These are phyloP conservation scores for Chouioia cunea DNA, from an alignment of 2,888 invertebrate species.

Conservation along the genomic window DNA sequence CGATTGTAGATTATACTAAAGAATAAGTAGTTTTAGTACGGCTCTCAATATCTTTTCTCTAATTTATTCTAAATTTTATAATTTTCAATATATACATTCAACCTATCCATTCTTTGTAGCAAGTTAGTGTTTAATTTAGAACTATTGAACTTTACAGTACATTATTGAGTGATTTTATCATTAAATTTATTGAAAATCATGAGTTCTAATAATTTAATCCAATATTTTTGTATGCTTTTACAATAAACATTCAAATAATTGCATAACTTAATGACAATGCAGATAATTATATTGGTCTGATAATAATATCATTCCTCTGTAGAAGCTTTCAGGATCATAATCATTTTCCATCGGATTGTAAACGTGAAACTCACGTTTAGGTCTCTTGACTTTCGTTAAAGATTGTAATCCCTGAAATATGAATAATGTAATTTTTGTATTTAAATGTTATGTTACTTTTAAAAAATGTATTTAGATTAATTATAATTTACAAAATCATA, in stretches of 20 bases:
- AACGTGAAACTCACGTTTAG: slow-evolving; percentile 55
- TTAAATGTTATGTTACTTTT: not conserved
- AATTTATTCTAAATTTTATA: too few species aligned
- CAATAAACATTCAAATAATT: too few species aligned
- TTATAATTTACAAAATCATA: not conserved
- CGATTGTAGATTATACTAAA: too few species aligned
- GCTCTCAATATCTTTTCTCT: not conserved
- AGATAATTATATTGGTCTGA: slow-evolving; percentile 55
- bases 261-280: not conserved
- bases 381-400: slow-evolving; percentile 53
- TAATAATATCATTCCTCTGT: slow-evolving; percentile 63
- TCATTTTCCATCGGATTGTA: slow-evolving; percentile 57
- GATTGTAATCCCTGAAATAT: slow-evolving; percentile 52
- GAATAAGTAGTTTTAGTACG: not conserved
- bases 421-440: too few species aligned
- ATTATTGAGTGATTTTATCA: too few species aligned
- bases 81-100: too few species aligned
- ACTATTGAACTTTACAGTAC: too few species aligned
- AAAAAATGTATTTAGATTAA: not conserved
- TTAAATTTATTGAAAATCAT: too few species aligned
- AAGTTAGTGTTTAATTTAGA: too few species aligned
- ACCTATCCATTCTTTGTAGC: too few species aligned
- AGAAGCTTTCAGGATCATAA: slow-evolving; percentile 60
- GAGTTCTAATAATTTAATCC: too few species aligned
- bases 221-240: too few species aligned